These are phyloP conservation scores for Pangasius larnaudii DNA, from an alignment of 2,797 vertebrate species.

Conservation along the genomic window DNA sequence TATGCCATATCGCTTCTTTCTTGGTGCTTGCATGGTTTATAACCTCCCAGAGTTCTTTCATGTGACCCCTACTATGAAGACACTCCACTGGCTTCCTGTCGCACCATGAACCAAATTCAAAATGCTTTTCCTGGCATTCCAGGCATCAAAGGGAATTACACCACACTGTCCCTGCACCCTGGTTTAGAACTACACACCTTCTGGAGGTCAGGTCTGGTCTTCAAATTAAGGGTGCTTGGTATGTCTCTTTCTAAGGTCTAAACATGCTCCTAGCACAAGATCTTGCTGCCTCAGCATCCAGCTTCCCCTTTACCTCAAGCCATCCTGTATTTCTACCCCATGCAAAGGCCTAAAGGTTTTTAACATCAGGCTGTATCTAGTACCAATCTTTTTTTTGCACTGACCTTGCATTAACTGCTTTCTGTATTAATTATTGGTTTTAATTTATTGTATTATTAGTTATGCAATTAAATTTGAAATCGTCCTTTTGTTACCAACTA, in stretches of 20 bases:
- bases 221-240: not conserved
- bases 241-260: not conserved
- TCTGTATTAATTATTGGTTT: not conserved
- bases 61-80: not conserved
- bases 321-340: not conserved
- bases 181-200: not conserved
- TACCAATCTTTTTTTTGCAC: not conserved
- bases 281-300: not conserved
- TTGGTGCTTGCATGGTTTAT: not conserved
- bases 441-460: not conserved
- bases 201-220: not conserved
- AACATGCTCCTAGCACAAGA: not conserved
- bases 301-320: not conserved
- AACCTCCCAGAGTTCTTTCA: not conserved
- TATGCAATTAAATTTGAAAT: not conserved
- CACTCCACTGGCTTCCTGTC: not conserved
- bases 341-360: not conserved
- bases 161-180: not conserved
- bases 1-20: not conserved
- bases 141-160: not conserved
- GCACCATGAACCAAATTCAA: not conserved
- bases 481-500: not conserved
- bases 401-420: not conserved
- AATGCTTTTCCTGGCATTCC: not conserved
- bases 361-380: not conserved